Percentiles rank a stretch among this genome's conserved stretches.
phyloP scores from a whole-genome alignment of 2,888 invertebrate genomes.

The Drosophila pseudotakahashii region DNA sequence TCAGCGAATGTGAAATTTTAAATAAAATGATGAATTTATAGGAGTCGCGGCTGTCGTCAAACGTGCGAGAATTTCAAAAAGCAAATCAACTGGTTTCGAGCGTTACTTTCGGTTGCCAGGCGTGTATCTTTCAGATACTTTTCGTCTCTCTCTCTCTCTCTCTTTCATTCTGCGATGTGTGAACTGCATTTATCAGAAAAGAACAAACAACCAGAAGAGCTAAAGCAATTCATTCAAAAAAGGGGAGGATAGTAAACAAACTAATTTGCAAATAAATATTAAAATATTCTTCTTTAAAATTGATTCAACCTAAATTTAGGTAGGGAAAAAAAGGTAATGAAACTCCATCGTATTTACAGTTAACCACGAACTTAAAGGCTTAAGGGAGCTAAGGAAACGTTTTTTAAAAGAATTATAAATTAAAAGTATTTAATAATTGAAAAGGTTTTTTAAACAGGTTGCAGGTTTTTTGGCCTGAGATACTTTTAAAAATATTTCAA shows the following conservation, averaged over 20 bases:
- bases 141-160: constrained; percentile 18
- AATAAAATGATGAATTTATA: constrained; percentile 79
- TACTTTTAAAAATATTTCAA: background rate
- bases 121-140: constrained; percentile 56
- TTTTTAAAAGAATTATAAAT: too few relatives aligned
- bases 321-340: background rate
- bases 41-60: constrained; percentile 46
- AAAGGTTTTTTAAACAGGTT: too few relatives aligned
- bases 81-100: constrained; percentile 39
- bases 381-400: too few relatives aligned
- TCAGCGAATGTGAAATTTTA: constrained; percentile 76
- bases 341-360: background rate
- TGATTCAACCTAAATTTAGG: constrained; percentile 45
- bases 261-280: constrained; percentile 37
- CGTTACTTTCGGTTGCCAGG: constrained; percentile 14
- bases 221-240: constrained; percentile 41
- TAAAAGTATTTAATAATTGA: too few relatives aligned
- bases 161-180: background rate
- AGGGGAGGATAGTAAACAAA: constrained; percentile 49
- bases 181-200: constrained; percentile 35
- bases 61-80: constrained; percentile 73
- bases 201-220: constrained; percentile 56
- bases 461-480: too few relatives aligned
- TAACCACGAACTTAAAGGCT: background rate
- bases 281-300: constrained; percentile 27